Evolutionary conservation across 2,113 vertebrate species (phyloP).

Genomic region (Spermophilus dauricus): DNA sequence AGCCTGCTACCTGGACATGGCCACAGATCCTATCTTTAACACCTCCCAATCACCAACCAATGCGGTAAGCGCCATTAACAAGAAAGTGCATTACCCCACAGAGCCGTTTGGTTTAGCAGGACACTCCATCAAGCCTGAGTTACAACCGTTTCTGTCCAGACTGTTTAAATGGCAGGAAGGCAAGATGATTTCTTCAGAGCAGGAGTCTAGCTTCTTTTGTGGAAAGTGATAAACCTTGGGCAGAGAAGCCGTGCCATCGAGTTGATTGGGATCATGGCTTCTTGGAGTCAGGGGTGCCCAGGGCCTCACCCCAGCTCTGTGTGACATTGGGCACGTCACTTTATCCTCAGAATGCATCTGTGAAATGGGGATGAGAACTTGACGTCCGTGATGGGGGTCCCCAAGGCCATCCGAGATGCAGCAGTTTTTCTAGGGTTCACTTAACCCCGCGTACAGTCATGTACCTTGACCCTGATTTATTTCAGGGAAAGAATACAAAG

Average conservation of each 20-base stretch:
- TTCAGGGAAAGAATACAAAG: not conserved
- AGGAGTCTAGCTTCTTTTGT: not conserved
- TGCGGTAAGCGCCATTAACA: constrained; percentile 10
- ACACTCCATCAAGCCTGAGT: constrained; percentile 58
- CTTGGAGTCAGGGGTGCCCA: no score
- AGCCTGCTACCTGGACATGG: constrained; percentile 36
- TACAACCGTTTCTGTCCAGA: constrained; percentile 51
- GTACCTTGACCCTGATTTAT: no score
- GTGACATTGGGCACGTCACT: not conserved
- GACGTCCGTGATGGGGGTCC: not conserved
- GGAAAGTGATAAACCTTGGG: not conserved
- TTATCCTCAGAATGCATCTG: not conserved
- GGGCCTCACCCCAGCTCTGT: not conserved
- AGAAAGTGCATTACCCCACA: constrained; percentile 56
- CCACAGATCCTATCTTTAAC: constrained; percentile 31
- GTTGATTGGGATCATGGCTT: not conserved
- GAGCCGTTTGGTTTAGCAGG: constrained; percentile 61
- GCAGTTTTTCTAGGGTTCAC: not conserved
- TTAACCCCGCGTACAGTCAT: rapidly evolving
- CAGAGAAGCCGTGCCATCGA: not conserved
- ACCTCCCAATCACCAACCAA: constrained; percentile 53
- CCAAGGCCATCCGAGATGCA: not conserved
- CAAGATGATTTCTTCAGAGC: constrained; percentile 56
- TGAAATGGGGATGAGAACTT: not conserved
- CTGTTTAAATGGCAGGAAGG: constrained; percentile 40